phyloP scores from a whole-genome alignment of 2,113 vertebrate genomes.

The Castor canadensis region DNA sequence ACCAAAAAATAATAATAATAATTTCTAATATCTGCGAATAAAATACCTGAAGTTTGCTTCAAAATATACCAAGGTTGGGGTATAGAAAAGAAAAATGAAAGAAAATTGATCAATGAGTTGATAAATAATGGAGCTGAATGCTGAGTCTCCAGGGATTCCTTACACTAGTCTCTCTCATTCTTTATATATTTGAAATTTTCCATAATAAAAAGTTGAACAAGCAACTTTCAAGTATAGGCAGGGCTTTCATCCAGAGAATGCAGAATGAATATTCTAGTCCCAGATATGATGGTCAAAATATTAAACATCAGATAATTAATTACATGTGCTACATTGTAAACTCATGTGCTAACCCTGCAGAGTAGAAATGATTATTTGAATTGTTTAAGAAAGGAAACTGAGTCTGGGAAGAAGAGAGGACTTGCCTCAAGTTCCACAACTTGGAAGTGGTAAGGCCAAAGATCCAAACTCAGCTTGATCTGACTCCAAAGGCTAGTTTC shows the following conservation, averaged over 20 bases:
- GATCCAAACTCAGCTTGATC: background rate
- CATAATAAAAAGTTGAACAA: background rate
- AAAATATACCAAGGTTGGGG: background rate
- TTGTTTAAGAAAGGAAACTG: background rate
- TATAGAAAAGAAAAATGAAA: background rate
- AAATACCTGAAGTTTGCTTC: background rate
- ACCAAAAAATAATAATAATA: too few species aligned
- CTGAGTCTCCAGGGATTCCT: rapidly evolving
- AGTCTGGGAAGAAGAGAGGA: background rate
- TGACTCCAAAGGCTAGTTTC: background rate
- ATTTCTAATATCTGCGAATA: background rate
- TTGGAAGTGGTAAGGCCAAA: background rate
- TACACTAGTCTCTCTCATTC: too few species aligned
- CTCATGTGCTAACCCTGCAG: background rate
- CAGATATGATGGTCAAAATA: background rate
- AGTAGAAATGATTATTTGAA: background rate
- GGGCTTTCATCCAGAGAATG: background rate
- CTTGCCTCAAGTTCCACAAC: background rate
- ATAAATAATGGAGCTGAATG: background rate
- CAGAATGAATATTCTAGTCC: background rate
- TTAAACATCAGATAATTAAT: background rate
- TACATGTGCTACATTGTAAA: rapidly evolving
- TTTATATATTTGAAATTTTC: background rate
- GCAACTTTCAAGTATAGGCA: background rate
- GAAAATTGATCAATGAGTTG: background rate